A percentile compares a stretch with the other conserved stretches of the same genome.
Evolutionary conservation across 2,113 vertebrate species (phyloP).

Genomic region (Herpailurus yagouaroundi): DNA sequence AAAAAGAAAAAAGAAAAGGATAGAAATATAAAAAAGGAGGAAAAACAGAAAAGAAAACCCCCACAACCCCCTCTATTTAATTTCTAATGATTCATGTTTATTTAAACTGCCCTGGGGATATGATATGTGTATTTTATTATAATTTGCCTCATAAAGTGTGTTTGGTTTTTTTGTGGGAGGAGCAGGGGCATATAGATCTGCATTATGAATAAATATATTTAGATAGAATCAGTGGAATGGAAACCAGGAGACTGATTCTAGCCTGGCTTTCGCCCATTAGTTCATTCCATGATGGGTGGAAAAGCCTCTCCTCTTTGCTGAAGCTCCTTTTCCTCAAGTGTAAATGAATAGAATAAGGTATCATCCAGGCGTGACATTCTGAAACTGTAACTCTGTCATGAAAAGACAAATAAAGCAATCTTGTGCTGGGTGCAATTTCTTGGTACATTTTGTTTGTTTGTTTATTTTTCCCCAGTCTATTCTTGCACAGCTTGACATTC

Average conservation of each 20-base stretch:
- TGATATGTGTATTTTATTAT: neutral
- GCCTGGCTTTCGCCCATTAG: neutral
- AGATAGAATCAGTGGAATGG: neutral
- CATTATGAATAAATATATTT: slow-evolving; percentile 26
- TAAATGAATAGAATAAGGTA: neutral
- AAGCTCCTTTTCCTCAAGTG: neutral
- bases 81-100: neutral
- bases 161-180: accelerated
- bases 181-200: neutral
- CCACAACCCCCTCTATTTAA: neutral
- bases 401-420: slow-evolving; percentile 45
- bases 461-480: slow-evolving; percentile 16
- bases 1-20: neutral
- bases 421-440: neutral
- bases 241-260: neutral
- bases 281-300: neutral
- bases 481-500: neutral
- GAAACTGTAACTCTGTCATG: neutral
- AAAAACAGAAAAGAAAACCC: neutral
- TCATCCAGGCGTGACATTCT: neutral
- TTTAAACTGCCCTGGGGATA: neutral
- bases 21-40: neutral
- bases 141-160: neutral
- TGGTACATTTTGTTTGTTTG: slow-evolving; percentile 1
- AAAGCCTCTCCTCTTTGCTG: neutral